Base-by-base conservation (phyloP, 1,140 invertebrate genomes). In the Temnothorax longispinosus region DNA sequence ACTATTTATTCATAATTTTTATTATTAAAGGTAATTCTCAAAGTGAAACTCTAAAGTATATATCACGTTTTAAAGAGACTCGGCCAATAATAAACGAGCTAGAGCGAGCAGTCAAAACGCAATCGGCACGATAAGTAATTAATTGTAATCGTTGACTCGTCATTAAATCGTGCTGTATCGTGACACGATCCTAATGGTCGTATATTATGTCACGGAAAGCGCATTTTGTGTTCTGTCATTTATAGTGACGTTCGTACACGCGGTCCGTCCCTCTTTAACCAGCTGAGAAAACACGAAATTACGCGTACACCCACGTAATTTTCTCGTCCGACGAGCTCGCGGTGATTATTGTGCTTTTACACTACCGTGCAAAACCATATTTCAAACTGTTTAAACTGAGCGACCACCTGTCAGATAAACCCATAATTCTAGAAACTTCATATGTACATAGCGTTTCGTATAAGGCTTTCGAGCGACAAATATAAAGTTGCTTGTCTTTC, bases 161-260 rank as follows among this genome's bases (percentile, higher is more conserved):
- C 84, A 91, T 91, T 92, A 88, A 90, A 92, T 91, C 87, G 75
- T 87, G 87, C 75, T 88, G 67, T 69, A 89, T 91, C 85, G 11
- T 64, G 75, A 35, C 54, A 56, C 72, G 86, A 89, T 86, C 72
- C 86, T 89, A 87, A 75, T 82, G 69, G 54, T 78, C 86, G 69
- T 80, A 76, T 52, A 80, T 92, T 91, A 91, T 89, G 87, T 92
- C 85, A 90, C 85, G 62, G 85, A 87, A 87, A 89, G 86, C 60
- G 50, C 18, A 44, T 44, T 47, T 13, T 13, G 13, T 52, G 32
- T 21, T 62, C 69, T 11, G 47, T 81, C 58, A 54, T 35, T 60
- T 35, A 56, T 41, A 71, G 18, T 32, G 21, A 80, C n/a, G 32
- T 38, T 74, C 62, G 44, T 50, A 47, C 4, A 21, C 3, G 1